phyloP scores from a whole-genome alignment of 1,140 invertebrate genomes.

The Asobara japonica region DNA sequence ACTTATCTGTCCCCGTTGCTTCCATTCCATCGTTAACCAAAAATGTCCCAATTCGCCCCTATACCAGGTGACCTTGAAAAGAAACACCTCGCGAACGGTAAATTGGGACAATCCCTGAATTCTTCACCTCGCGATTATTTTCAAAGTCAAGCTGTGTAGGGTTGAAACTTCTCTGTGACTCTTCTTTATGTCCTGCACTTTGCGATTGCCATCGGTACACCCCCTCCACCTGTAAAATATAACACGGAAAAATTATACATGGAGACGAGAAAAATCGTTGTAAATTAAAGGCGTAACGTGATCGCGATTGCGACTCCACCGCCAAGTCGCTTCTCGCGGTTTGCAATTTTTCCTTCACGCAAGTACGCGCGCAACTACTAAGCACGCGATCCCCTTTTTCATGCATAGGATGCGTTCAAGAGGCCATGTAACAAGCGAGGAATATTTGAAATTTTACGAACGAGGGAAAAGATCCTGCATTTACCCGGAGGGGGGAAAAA shows the following conservation, averaged over 20 bases:
- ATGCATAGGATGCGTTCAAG: background rate
- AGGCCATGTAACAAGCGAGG: conserved; percentile 1
- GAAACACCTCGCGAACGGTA: no score
- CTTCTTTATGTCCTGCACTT: no score
- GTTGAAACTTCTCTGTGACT: no score
- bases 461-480: background rate
- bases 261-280: conserved; percentile 3
- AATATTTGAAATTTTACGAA: background rate
- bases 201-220: no score
- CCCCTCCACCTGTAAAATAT: no score
- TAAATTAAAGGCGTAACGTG: conserved; percentile 34
- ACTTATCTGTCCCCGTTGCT: no score
- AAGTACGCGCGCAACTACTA: background rate
- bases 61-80: no score
- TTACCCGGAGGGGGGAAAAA: background rate
- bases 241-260: background rate
- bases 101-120: no score
- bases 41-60: no score
- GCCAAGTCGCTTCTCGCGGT: background rate
- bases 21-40: no score
- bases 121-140: no score
- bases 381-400: conserved; percentile 3
- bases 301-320: conserved; percentile 18
- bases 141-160: no score
- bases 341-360: conserved; percentile 21